phyloP scores from a whole-genome alignment of 2,797 vertebrate genomes.

The Tamandua tetradactyla region DNA sequence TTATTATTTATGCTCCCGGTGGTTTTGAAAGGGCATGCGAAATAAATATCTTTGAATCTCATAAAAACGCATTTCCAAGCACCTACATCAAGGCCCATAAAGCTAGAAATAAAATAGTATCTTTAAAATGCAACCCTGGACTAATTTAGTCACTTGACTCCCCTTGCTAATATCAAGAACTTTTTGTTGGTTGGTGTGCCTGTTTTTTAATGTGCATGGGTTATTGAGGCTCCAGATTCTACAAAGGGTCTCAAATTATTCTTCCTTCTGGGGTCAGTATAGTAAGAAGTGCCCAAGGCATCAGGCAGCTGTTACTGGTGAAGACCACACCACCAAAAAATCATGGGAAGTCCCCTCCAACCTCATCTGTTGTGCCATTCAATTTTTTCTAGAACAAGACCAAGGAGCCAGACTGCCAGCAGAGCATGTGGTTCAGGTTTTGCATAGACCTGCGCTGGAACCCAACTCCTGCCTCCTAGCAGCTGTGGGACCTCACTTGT shows the following conservation, averaged over 20 bases:
- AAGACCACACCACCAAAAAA: neutral
- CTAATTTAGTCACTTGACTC: constrained; percentile 50
- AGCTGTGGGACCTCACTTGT: neutral
- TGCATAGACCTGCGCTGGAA: neutral
- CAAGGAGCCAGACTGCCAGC: neutral
- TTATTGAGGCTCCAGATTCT: neutral
- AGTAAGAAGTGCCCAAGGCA: neutral
- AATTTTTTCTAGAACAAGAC: neutral
- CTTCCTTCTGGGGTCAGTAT: neutral
- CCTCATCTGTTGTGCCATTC: neutral
- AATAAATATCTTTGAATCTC: constrained; percentile 66
- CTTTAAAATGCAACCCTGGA: constrained; percentile 55
- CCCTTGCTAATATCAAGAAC: constrained; percentile 38
- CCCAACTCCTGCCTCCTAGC: neutral
- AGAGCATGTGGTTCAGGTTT: neutral
- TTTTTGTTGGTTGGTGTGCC: neutral
- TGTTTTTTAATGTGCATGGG: neutral
- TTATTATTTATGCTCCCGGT: constrained; percentile 60
- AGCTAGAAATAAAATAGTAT: constrained; percentile 61
- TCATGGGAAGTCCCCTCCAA: neutral
- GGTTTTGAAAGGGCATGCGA: constrained; percentile 68
- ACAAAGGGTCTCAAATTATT: neutral
- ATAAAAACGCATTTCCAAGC: constrained; percentile 63
- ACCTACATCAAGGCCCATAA: constrained; percentile 43
- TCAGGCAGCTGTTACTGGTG: neutral